Conservation (phyloP, 1,140 invertebrate genomes). For the Charaxes varanes region DNA sequence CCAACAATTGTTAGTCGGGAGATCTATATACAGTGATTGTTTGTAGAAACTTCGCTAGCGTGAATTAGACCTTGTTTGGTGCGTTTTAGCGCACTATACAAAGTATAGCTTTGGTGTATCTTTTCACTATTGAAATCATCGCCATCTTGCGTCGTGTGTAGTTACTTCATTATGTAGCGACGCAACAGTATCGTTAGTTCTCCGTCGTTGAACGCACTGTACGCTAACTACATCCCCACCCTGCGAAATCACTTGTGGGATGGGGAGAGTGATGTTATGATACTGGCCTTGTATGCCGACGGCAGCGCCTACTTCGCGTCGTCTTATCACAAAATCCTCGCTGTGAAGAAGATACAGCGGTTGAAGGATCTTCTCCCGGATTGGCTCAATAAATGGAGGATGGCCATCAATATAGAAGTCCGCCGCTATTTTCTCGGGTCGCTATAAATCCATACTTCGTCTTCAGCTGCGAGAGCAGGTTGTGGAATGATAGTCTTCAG, state of each 20-base stretch:
- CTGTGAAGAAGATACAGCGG: slow-evolving; percentile 3
- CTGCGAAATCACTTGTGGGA: slow-evolving; percentile 7
- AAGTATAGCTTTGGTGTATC: too few species aligned
- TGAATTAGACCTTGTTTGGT: too few species aligned
- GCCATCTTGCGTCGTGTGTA: too few species aligned
- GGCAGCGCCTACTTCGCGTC: slow-evolving; percentile 20
- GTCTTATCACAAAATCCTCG: slow-evolving; percentile 2
- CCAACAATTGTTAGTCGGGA: too few species aligned
- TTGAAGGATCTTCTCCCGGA: slow-evolving; percentile 11
- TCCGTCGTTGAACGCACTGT: slow-evolving; percentile 36
- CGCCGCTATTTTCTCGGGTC: neutral
- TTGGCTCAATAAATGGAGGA: slow-evolving; percentile 17
- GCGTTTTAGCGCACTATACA: too few species aligned
- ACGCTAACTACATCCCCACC: slow-evolving; percentile 38
- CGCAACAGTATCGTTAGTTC: too few species aligned
- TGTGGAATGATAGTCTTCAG: neutral
- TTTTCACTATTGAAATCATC: too few species aligned
- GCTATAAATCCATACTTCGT: neutral
- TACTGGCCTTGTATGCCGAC: slow-evolving; percentile 17
- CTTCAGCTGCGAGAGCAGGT: neutral
- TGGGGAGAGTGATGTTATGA: slow-evolving; percentile 2
- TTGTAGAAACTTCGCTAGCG: too few species aligned
- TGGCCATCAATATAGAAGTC: slow-evolving; percentile 15
- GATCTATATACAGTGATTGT: too few species aligned
- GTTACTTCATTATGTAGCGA: too few species aligned